Base-by-base conservation (phyloP, 1,140 invertebrate species). In the Cherax destructor region DNA sequence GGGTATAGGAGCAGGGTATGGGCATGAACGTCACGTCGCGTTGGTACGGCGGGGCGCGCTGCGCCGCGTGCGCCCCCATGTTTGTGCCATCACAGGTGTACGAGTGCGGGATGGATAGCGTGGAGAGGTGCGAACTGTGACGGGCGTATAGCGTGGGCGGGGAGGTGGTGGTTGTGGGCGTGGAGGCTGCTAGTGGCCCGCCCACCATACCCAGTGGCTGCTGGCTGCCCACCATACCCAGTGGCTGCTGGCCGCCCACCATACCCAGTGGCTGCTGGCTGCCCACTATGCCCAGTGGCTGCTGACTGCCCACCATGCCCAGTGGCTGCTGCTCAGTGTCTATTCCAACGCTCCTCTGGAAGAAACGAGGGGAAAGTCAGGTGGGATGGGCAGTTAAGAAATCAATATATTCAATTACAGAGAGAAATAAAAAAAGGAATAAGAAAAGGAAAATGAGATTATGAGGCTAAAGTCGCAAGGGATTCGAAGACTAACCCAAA, bases 171-270 rank as follows among this genome's bases (percentile, higher is more conserved):
- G 76, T 41, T 5, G 74, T 86, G 21, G 85, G 85, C 3, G 85
- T 86, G 50, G 85, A 86, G 52, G 85, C 85, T 6, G 85, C 85
- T 0, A 86, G 30, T 16, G 85, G 85, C 4, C 49, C 50, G 11
- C 74, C 85, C 85, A 86, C 56, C 52, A 86, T 10, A 16, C n/a
- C 41, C 85, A 86, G 50, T 16, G 83, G 69, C 24, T 78, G 85
- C 24, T 86, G 69, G 30, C 81, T 56, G 13, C 30, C 21, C 69
- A 30, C 4, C 49, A 80, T 10, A 18, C 81, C 81, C 10, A 56
- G n/a, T 56, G 47, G 56, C 65, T 69, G 65, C 13, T 18, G 65
- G 65, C 13, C 0, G 21, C 5, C 13, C 65, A 59, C 9, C 56
- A 59, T 16, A 9, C 9, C 16, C 56, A 59, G 56, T 9, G 16